Percentiles rank a stretch among this genome's conserved stretches.
Evolutionary conservation across 2,888 invertebrate genomes (phyloP).

Genomic region (Agrotis segetum): DNA sequence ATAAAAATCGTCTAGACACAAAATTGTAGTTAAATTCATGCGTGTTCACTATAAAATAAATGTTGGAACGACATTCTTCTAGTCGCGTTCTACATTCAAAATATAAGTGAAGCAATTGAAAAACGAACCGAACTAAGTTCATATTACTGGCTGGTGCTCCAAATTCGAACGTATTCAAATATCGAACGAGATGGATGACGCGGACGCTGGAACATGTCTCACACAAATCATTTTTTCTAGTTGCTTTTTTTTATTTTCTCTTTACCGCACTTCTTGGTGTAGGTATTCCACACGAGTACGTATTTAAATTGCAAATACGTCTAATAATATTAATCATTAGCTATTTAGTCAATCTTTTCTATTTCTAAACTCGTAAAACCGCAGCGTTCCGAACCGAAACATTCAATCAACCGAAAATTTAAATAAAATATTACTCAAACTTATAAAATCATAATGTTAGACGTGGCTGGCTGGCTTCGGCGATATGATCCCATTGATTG

Average conservation of each 20-base stretch:
- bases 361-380: conserved; percentile 71
- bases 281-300: conserved; percentile 54
- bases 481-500: conserved; percentile 91
- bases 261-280: conserved; percentile 62
- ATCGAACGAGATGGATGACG: conserved; percentile 88
- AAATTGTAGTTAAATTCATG: conserved; percentile 62
- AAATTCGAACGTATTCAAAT: conserved; percentile 89
- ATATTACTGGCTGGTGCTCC: conserved; percentile 87
- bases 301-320: conserved; percentile 80
- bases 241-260: conserved; percentile 65
- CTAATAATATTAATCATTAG: conserved; percentile 72
- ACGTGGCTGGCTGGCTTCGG: conserved; percentile 84
- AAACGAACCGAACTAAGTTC: conserved; percentile 89
- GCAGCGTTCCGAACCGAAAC: conserved; percentile 79
- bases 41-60: conserved; percentile 62
- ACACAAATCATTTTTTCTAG: conserved; percentile 74
- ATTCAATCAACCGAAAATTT: conserved; percentile 89
- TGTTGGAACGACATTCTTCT: conserved; percentile 75
- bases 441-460: conserved; percentile 88
- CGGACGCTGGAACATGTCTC: conserved; percentile 80
- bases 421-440: conserved; percentile 89
- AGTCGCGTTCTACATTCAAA: conserved; percentile 88
- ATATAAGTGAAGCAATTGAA: conserved; percentile 90
- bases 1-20: conserved; percentile 82
- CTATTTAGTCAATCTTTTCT: conserved; percentile 66